Conservation (phyloP, 2,113 vertebrate species). For the Oceanodroma tethys region DNA sequence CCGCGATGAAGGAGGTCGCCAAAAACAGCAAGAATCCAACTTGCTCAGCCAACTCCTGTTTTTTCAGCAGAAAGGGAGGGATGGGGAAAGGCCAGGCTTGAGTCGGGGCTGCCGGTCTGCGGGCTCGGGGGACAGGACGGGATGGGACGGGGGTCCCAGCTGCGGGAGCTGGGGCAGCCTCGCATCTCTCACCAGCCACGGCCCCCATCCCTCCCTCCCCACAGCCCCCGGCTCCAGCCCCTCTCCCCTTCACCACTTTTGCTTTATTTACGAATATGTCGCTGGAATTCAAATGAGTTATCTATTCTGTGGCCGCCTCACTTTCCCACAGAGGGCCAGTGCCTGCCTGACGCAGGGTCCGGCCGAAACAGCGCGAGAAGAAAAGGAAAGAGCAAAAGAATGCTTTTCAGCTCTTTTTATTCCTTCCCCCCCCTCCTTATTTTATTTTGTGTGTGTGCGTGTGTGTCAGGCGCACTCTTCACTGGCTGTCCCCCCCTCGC, state of each 20-base stretch:
- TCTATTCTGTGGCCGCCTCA: constrained; percentile 80
- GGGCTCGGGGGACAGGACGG: fast-evolving
- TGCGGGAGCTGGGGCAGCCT: not conserved
- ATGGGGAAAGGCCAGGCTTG: not conserved
- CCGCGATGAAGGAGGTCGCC: not conserved
- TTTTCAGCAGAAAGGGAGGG: constrained; percentile 16
- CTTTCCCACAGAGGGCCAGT: constrained; percentile 82
- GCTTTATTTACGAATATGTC: constrained; percentile 81
- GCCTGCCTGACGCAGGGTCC: constrained; percentile 75
- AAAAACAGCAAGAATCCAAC: constrained; percentile 25
- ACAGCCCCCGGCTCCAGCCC: not conserved
- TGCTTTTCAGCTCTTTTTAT: constrained; percentile 81
- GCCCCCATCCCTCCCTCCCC: not conserved
- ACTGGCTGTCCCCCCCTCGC: not conserved
- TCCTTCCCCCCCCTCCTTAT: not conserved
- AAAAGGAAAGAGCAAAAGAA: constrained; percentile 78
- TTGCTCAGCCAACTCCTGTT: constrained; percentile 39
- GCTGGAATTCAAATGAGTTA: constrained; percentile 83
- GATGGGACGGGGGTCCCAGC: not conserved
- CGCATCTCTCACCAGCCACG: not conserved
- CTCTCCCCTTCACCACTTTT: constrained; percentile 69
- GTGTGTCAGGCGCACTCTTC: constrained; percentile 25
- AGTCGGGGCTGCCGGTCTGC: fast-evolving
- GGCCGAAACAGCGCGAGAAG: constrained; percentile 70
- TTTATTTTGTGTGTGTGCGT: constrained; percentile 39